phyloP scores from a whole-genome alignment of 2,113 vertebrate species.

The Erythrolamprus reginae region DNA sequence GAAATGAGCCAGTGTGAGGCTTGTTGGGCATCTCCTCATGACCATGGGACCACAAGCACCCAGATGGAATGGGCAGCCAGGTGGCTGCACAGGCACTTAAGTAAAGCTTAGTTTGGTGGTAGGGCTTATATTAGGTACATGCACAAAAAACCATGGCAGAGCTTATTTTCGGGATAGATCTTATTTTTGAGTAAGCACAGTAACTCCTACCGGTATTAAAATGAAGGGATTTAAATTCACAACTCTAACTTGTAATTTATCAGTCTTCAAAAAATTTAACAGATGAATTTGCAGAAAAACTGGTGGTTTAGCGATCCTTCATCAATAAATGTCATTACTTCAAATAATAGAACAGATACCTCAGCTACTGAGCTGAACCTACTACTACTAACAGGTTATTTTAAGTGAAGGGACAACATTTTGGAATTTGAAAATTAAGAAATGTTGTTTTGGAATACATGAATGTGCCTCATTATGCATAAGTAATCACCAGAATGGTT shows the following conservation, averaged over 20 bases:
- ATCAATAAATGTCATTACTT: conserved; percentile 36
- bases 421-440: conserved; percentile 24
- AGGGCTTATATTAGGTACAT: too few relatives aligned
- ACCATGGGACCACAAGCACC: too few relatives aligned
- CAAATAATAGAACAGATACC: conserved; percentile 37
- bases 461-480: neutral
- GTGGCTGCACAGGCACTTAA: too few relatives aligned
- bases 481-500: neutral
- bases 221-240: neutral
- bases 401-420: neutral
- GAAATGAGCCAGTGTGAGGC: too few relatives aligned
- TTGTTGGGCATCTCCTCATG: accelerated
- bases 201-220: neutral
- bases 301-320: conserved; percentile 8
- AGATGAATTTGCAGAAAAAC: neutral
- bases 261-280: neutral
- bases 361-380: conserved; percentile 21
- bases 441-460: conserved; percentile 35
- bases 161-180: too few relatives aligned
- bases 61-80: too few relatives aligned
- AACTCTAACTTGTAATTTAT: neutral
- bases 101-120: too few relatives aligned
- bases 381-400: neutral
- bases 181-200: too few relatives aligned
- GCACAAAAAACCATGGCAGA: too few relatives aligned